Base-by-base conservation (phyloP, 2,797 vertebrate genomes). In the Meriones psammophilus region DNA sequence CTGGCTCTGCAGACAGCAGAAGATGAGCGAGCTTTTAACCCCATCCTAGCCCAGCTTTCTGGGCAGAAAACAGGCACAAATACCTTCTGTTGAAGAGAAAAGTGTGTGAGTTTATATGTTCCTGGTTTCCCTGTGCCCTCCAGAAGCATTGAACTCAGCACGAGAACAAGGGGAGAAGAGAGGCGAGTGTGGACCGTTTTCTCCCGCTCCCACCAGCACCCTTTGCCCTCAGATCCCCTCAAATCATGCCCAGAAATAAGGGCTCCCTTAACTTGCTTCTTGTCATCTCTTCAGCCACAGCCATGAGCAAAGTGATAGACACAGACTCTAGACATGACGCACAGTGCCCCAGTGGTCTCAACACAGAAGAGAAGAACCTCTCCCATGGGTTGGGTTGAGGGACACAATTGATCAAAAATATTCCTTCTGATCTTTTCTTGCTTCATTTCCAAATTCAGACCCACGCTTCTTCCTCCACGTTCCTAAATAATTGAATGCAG, bases 371-470 rank as follows among this genome's bases (percentile, higher is more conserved):
- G 36, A 56, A 10, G 14, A 14, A 69, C 2, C 36, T 8, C 39
- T 74, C 33, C 74, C 56, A 74, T 13, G 46, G 28, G 8, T 10
- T 13, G 46, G 28, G 8, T 10, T 14, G 8, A 79, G 24, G 58
- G 24, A 80, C n/a, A 20, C 9, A 74, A 36, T 26, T 71, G 85
- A 22, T 58, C 60, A 66, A 30, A 89, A 84, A 39, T 73, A 26
- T 88, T 85, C 26, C 68, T 79, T 73, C n/a, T 78, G 26, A 54
- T 90, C 58, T 73, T 56, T 71, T 20, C 85, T 94, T 83, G 68
- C 66, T 94, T 91, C 33, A 36, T 83, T 93, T 80, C 30, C 33
- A 94, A 95, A 71, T 92, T 86, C 91, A 76, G 68, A 84, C 22
- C 12, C 60, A 36, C 66, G 42, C 50, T 26, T 46, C 92, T 85